Base-by-base conservation (phyloP, 2,113 vertebrate species). In the Hymenochirus boettgeri region DNA sequence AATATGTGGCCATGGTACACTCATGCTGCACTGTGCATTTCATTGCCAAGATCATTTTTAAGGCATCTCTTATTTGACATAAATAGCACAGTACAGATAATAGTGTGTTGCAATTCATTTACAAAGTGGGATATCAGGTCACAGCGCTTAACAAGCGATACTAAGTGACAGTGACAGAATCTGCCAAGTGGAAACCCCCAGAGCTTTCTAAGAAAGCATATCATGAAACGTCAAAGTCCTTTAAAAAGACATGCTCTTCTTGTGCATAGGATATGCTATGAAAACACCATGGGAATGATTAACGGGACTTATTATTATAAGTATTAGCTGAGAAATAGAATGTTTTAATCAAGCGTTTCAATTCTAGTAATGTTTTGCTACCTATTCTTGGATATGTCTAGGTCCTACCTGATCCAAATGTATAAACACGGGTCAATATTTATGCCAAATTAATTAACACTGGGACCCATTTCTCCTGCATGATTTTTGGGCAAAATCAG, bases 91-190 rank as follows among this genome's bases (percentile, higher is more conserved):
- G 48, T 48, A 52, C 57, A 60, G 47, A 45, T 42, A 66, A 58
- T 58, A 37, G 54, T 27, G 45, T 66, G 51, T 47, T 56, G 21
- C 62, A 69, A 60, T 53, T 60, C 46, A 60, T 37, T 69, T 67
- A 67, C 48, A 59, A 59, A 60, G 57, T 29, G 48, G 48, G 50
- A 69, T 69, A 69, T 69, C 56, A 60, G 65, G 48, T 51, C 65
- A 60, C 23, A 26, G 33, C 22, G 65, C 56, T 60, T 66, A 58
- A 31, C 65, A 65, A 65, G 46, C 51, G 56, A 67, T 42, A 39
- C 56, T 69, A 69, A 69, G 65, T 60, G 57, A 59, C 47, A 69
- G 33, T 60, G 65, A 60, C 65, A 69, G 65, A 59, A 69, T 42
- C 48, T 57, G 60, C 47, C 48, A 51, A 60, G 47, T 69, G 65